Evolutionary conservation across 2,888 invertebrate species (phyloP).

Genomic region (Epistrophe grossulariae): DNA sequence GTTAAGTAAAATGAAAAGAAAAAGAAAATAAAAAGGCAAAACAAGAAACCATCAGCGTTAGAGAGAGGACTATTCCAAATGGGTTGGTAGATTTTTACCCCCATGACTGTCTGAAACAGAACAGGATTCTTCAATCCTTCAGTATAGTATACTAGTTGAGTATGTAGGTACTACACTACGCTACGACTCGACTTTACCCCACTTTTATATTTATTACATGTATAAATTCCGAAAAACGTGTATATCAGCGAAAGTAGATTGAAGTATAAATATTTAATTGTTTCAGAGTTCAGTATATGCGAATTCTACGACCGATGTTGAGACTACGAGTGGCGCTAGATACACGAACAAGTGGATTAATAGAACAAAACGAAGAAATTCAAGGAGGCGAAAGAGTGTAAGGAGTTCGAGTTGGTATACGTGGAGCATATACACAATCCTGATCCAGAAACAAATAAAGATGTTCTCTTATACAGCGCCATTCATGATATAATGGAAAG

Average conservation of each 20-base stretch:
- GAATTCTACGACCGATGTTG: constrained; percentile 42
- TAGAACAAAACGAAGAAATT: constrained; percentile 22
- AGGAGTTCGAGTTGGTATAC: background rate
- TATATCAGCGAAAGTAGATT: constrained; percentile 77
- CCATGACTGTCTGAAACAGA: constrained; percentile 43
- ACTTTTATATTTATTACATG: constrained; percentile 78
- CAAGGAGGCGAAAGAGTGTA: constrained; percentile 10
- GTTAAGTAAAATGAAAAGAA: constrained; percentile 27
- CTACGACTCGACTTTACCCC: constrained; percentile 61
- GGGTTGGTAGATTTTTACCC: constrained; percentile 1
- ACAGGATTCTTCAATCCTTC: constrained; percentile 67
- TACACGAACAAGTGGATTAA: constrained; percentile 47
- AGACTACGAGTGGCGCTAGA: constrained; percentile 21
- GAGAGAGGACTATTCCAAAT: constrained; percentile 12
- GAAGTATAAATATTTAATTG: constrained; percentile 78
- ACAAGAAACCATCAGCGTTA: constrained; percentile 24
- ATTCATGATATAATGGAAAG: constrained; percentile 35
- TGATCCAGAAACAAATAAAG: constrained; percentile 47
- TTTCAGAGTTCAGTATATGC: constrained; percentile 55
- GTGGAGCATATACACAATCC: background rate
- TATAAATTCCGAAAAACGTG: constrained; percentile 77
- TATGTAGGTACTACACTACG: background rate
- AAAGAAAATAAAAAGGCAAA: constrained; percentile 26
- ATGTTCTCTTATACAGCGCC: constrained; percentile 29
- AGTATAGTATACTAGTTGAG: constrained; percentile 40